Conservation (phyloP, 2,113 vertebrate species). For the Trichechus manatus region DNA sequence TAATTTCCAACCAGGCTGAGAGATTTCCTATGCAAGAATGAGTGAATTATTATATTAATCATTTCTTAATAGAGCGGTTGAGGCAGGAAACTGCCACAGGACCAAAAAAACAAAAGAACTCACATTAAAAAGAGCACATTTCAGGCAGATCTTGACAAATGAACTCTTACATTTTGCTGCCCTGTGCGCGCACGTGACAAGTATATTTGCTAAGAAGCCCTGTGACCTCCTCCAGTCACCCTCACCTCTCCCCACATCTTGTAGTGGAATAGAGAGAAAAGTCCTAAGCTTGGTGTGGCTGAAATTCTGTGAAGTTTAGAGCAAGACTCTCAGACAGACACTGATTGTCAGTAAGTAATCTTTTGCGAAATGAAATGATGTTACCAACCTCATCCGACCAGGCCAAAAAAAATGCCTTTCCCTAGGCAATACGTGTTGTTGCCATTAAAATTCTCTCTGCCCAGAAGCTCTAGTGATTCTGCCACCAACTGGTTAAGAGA, state of each 20-base stretch:
- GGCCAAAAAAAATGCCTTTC: not conserved
- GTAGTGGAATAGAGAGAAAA: not conserved
- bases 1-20: constrained; percentile 78
- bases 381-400: constrained; percentile 14
- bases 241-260: not conserved
- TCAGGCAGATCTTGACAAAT: constrained; percentile 72
- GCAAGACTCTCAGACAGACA: not conserved
- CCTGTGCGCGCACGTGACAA: constrained; percentile 66
- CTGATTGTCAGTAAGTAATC: constrained; percentile 2
- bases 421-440: not conserved
- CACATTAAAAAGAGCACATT: constrained; percentile 72
- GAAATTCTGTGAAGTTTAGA: not conserved
- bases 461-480: not conserved
- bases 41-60: constrained; percentile 69
- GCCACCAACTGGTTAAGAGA: not conserved
- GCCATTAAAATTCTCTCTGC: not conserved
- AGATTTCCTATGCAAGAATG: constrained; percentile 44
- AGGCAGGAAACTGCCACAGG: constrained; percentile 76
- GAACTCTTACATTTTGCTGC: constrained; percentile 78
- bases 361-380: not conserved
- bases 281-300: not conserved
- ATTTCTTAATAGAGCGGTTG: constrained; percentile 76
- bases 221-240: constrained; percentile 30
- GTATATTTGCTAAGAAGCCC: constrained; percentile 66
- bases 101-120: constrained; percentile 24